Base-by-base conservation (phyloP, 2,888 invertebrate genomes). In the Leptarthrus brevirostris region DNA sequence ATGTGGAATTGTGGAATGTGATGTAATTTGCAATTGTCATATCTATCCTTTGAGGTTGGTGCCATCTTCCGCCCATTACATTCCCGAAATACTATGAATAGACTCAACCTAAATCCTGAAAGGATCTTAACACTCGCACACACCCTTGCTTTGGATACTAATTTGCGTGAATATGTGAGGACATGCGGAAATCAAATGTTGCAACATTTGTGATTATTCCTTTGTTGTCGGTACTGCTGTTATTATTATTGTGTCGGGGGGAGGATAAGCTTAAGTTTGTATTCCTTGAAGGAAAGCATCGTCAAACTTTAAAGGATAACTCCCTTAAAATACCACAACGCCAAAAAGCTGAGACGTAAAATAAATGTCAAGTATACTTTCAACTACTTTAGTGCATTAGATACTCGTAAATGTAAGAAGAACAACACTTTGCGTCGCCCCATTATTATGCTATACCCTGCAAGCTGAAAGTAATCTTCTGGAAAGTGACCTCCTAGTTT, bases 21-120 rank as follows among this genome's bases (percentile, higher is more conserved):
- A 61, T 74, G 75, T 75, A 75, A 75, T 75, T 75, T 75, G 75
- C 75, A 75, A 75, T 75, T 75, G 75, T 75, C 75, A 72, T 74
- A 75, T 72, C 64, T 58, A 69, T 71, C 72, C 75, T 75, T 72
- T 66, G 75, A 75, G 74, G 75, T 40, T 72, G 64, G 69, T 30
- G 26, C 58, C 72, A 72, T 74, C 74, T 74, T 74, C 64, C 74
- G 74, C 58, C 72, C 72, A 74, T 75, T 75, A 75, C 53, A 58
- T 71, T 34, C 36, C 52, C 16, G 34, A 34, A 34, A 52, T 69
- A 47, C 54, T 26, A 53, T 74, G 66, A 72, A 44, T 49, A 56
- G 30, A 34, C 40, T 20, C 61, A 58, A 24, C 34, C 70, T 73
- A 61, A 70, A 49, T 49, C 47, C 53, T 40, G 71, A 14, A 40